Evolutionary conservation across 2,797 vertebrate species (phyloP), one percentile per base, ranked within the genome.

Genomic region (Poecilia gillii): DNA sequence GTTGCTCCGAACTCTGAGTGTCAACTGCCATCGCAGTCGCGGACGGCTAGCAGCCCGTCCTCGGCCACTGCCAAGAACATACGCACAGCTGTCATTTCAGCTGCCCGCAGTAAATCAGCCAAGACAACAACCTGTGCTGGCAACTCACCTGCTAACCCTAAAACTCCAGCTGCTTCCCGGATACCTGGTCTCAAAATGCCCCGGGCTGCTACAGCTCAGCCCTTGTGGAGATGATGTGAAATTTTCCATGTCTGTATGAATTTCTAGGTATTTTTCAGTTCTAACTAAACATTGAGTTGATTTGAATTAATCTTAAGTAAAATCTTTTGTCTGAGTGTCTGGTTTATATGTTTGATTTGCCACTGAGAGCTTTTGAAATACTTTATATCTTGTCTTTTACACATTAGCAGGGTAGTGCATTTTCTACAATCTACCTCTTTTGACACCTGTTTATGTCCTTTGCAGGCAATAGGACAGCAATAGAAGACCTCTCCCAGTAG

Each of bases 21-120:
- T 74, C 91, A 87, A 74, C 84, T 77, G 12, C 47, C 87, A 2
- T 79, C 92, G 46, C 90, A 92, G 73, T 73, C 88, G 71, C 88
- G 76, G 25, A 78, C 90, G 0, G 68, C 90, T 53, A 91, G 92
- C 81, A 94, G 91, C 80, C 93, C 95, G 0, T 90, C 94, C 28
- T 94, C 95, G 0, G 82, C 91, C 47, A 95, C 92, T 0, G 93
- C 96, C 20, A 96, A 96, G 91, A 96, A 93, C 11, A 93, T 96
- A 84, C 95, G 96, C 80, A 96, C 96, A 0, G 85, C 96, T 18
- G 94, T 96, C 71, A 94, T 95, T 84, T 91, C 93, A 0, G 95
- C 94, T 51, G 94, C 95, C 47, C 90, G 88, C 31, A 92, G 76
- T 81, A 96, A 96, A 92, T 88, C 87, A 0, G 83, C 91, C 78